Base-by-base conservation (phyloP, 2,888 invertebrate species). In the Drosophila nr. perissopoda region DNA sequence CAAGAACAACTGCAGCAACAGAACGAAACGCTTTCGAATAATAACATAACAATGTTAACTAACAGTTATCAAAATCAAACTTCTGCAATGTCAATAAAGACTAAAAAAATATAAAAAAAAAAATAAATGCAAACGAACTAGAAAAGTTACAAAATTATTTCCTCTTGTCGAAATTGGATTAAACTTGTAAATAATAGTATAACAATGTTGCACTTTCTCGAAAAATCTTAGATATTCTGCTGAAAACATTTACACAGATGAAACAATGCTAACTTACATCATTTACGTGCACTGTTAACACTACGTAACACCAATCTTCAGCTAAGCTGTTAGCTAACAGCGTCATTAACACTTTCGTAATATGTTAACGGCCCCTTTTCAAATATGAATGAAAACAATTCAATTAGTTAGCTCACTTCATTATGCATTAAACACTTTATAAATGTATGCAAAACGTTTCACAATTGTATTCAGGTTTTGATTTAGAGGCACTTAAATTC, bases 61-160 rank as follows among this genome's bases (percentile, higher is more conserved):
- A 67, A 76, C 63, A 60, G 76, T 73, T 78, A 51, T 72, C 40
- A 70, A 78, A 62, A 25, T 78, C 70, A 73, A 83, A 77, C 73
- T 82, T 73, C 76, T 89, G 91, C 91, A 91, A 91, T 82, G 91
- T 92, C 91, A 88, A 69, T 84, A 90, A 91, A 82, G 91, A 90
- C 90, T 73, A 75, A 75, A 81, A 82, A 80, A 81, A 87, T 78
- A 79, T 85, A 86, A 60, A 80, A 86, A 86, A 78, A 76, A 83
- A 77, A 82, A 80, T 75, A 89, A 87, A 87, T 74, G 90, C 90
- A 91, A 90, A 89, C 84, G 87, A 90, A 89, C 87, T 88, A 80
- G 72, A 87, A 90, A 82, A 87, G 90, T 88, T 89, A 89, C 57
- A 72, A 49, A 61, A 68, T 65, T 76, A 57, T 71, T 69, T 58